phyloP scores from a whole-genome alignment of 2,113 vertebrate genomes.

The Brachirus orientalis region DNA sequence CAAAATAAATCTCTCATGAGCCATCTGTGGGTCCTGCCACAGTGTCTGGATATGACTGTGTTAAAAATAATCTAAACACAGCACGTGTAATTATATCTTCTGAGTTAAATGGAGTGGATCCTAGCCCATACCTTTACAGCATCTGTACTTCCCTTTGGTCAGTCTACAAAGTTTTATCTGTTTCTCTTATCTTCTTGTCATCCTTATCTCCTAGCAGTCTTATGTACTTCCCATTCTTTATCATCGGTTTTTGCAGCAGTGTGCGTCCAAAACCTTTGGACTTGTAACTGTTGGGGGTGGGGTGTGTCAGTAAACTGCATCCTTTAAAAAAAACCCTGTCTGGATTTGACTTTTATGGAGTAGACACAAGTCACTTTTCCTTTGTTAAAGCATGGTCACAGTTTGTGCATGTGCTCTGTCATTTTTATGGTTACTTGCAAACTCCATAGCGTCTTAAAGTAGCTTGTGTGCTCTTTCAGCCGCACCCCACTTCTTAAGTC shows the following conservation, averaged over 20 bases:
- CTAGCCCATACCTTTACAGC: neutral
- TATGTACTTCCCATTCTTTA: conserved; percentile 3
- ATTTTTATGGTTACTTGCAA: conserved; percentile 61
- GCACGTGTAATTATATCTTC: neutral
- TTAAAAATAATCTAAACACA: too few relatives aligned
- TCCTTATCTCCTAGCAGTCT: conserved; percentile 1
- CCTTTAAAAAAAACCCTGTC: conserved; percentile 42
- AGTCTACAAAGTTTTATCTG: neutral
- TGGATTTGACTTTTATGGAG: conserved; percentile 54
- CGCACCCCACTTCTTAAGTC: conserved; percentile 19
- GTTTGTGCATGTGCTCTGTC: conserved; percentile 53
- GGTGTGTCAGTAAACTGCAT: conserved; percentile 29
- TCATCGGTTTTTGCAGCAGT: conserved; percentile 4
- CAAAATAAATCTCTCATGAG: too few relatives aligned
- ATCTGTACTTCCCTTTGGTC: neutral
- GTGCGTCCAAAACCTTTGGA: conserved; percentile 27
- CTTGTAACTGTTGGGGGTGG: neutral
- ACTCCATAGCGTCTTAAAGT: conserved; percentile 57
- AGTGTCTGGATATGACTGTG: too few relatives aligned
- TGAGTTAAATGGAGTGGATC: neutral
- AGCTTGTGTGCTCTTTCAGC: conserved; percentile 49
- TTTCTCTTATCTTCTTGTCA: conserved; percentile 2
- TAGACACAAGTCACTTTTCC: conserved; percentile 40
- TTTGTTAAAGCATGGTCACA: conserved; percentile 41
- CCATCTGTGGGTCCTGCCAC: too few relatives aligned